A percentile compares a stretch with the other conserved stretches of the same genome.
phyloP scores from a whole-genome alignment of 37 sponge, comb jelly and placozoan species.

The Diacarnus erythraeanus region DNA sequence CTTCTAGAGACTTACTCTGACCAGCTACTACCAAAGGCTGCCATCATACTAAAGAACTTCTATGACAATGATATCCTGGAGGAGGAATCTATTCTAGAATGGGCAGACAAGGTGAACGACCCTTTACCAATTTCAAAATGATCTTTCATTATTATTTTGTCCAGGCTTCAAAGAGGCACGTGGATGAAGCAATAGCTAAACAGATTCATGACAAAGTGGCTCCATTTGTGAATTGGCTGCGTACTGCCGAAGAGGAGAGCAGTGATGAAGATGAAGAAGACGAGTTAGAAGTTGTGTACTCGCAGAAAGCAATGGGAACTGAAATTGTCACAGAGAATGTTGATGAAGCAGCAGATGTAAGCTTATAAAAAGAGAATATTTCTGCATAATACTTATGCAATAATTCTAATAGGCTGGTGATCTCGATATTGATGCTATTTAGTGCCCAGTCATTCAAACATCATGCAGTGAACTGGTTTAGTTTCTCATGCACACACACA shows the following conservation, averaged over 20 bases:
- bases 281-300: slow-evolving; percentile 58
- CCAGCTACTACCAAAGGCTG: slow-evolving; percentile 77
- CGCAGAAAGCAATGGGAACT: background rate
- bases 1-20: slow-evolving; percentile 81
- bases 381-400: background rate
- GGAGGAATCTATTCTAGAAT: slow-evolving; percentile 91
- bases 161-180: slow-evolving; percentile 84
- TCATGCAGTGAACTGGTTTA: background rate
- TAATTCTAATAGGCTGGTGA: slow-evolving; percentile 11
- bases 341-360: background rate
- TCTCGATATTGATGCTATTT: slow-evolving; percentile 57
- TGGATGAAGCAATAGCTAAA: slow-evolving; percentile 65
- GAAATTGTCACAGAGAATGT: slow-evolving; percentile 1
- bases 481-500: too few species aligned
- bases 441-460: background rate
- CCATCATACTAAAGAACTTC: slow-evolving; percentile 91
- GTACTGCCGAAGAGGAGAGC: slow-evolving; percentile 93
- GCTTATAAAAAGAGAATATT: background rate
- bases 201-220: slow-evolving; percentile 81
- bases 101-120: slow-evolving; percentile 85
- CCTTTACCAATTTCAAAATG: background rate
- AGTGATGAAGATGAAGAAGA: slow-evolving; percentile 80
- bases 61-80: slow-evolving; percentile 96
- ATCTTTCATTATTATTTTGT: background rate
- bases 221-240: slow-evolving; percentile 89